Percentiles rank a stretch among this genome's conserved stretches.
Evolutionary conservation across 1,140 invertebrate genomes (phyloP).

Genomic region (Drosophila tropicalis): DNA sequence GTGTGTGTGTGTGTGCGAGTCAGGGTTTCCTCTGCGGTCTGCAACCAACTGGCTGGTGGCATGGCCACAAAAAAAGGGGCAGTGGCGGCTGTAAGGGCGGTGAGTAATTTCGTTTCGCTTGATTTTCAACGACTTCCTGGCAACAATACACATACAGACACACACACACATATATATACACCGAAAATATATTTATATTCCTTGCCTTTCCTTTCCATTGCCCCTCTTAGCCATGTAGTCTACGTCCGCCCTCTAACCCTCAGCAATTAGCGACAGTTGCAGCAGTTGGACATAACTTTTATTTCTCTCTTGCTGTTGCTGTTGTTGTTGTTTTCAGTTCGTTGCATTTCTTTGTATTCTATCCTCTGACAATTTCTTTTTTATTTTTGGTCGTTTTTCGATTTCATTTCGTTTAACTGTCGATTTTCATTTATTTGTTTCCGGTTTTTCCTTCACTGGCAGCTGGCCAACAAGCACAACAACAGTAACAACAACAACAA

Average conservation of each 20-base stretch:
- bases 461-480: slow-evolving; percentile 15
- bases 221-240: slow-evolving; percentile 22
- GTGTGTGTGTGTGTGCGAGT: slow-evolving; percentile 11
- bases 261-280: slow-evolving; percentile 77
- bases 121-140: slow-evolving; percentile 78
- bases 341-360: slow-evolving; percentile 27
- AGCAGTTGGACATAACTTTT: slow-evolving; percentile 58
- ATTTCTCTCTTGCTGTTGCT: slow-evolving; percentile 27
- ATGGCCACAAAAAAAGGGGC: slow-evolving; percentile 22
- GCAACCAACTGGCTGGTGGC: slow-evolving; percentile 55
- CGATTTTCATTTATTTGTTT: slow-evolving; percentile 75
- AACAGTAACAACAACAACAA: neutral
- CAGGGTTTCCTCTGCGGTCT: slow-evolving; percentile 53
- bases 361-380: slow-evolving; percentile 55
- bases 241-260: slow-evolving; percentile 47
- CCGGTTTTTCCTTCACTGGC: slow-evolving; percentile 45
- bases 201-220: neutral
- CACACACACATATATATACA: slow-evolving; percentile 18
- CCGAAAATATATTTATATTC: slow-evolving; percentile 3
- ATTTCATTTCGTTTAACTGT: slow-evolving; percentile 74
- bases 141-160: slow-evolving; percentile 33
- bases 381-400: slow-evolving; percentile 56
- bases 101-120: slow-evolving; percentile 77
- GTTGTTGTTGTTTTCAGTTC: slow-evolving; percentile 53
- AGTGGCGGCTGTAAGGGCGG: slow-evolving; percentile 26